Percentiles rank a stretch among this genome's conserved stretches.
Conservation (phyloP, 2,113 vertebrate genomes). For the Abramis brama region DNA sequence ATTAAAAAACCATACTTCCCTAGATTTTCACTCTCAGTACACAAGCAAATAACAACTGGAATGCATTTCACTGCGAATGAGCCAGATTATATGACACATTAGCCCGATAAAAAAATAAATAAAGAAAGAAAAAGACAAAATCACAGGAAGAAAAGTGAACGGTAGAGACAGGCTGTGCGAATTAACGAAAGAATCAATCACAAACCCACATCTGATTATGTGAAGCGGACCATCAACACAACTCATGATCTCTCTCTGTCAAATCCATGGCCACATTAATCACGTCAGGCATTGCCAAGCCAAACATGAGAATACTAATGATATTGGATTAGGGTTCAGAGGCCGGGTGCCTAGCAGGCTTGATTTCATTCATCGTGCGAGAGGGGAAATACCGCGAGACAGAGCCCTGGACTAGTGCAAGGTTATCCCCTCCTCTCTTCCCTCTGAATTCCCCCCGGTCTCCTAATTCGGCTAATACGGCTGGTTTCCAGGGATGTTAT, state of each 20-base stretch:
- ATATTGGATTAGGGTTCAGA: conserved; percentile 63
- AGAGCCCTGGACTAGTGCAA: conserved; percentile 58
- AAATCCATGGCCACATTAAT: conserved; percentile 71
- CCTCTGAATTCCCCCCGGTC: conserved; percentile 24
- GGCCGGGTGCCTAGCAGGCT: conserved; percentile 53
- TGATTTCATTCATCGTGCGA: conserved; percentile 50
- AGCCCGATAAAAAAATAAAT: conserved; percentile 50
- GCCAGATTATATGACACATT: conserved; percentile 70
- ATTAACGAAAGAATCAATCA: conserved; percentile 61
- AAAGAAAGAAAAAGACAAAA: conserved; percentile 1
- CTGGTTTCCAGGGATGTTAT: conserved; percentile 68
- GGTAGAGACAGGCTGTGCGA: conserved; percentile 37
- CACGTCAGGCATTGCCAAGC: conserved; percentile 67
- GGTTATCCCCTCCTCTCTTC: conserved; percentile 54
- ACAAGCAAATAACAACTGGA: conserved; percentile 46
- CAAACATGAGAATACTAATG: conserved; percentile 68
- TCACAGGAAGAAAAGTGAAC: conserved; percentile 26
- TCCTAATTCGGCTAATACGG: conserved; percentile 67
- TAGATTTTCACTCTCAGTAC: conserved; percentile 1
- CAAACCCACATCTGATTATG: conserved; percentile 71
- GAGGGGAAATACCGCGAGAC: conserved; percentile 50
- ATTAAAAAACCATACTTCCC: not conserved
- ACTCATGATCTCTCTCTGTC: conserved; percentile 63
- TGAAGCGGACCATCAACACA: conserved; percentile 79
- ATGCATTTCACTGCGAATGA: conserved; percentile 55